A percentile compares a stretch with the other conserved stretches of the same genome.
Conservation (phyloP, 2,113 vertebrate genomes). For the Poicephalus meyeri region DNA sequence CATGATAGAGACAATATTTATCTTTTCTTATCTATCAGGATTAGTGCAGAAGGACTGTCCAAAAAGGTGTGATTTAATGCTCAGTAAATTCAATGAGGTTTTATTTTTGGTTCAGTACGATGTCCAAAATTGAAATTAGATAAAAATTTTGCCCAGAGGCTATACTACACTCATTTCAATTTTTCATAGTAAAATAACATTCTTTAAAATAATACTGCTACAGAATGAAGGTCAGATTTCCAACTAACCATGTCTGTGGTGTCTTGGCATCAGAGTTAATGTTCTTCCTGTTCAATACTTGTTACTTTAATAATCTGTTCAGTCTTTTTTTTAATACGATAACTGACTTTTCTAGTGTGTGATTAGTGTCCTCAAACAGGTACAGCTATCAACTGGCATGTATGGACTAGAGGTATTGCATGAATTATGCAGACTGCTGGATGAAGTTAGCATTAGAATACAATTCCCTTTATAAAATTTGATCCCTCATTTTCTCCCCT, state of each 20-base stretch:
- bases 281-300: neutral
- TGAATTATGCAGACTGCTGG: constrained; percentile 31
- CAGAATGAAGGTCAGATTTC: neutral
- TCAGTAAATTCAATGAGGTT: neutral
- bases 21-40: neutral
- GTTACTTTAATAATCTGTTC: neutral
- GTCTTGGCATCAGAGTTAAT: neutral
- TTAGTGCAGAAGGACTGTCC: neutral
- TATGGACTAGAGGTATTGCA: neutral
- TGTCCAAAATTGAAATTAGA: neutral
- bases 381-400: neutral
- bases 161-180: neutral
- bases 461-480: constrained; percentile 27
- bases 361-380: constrained; percentile 36
- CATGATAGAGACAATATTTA: neutral
- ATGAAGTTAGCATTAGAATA: constrained; percentile 36
- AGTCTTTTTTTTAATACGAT: neutral
- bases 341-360: neutral
- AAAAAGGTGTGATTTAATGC: neutral
- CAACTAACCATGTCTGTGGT: neutral
- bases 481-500: neutral
- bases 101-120: neutral
- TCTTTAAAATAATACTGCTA: neutral
- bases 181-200: neutral
- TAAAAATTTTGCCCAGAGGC: neutral